Conservation (phyloP, 2,888 invertebrate species). For the Aelia acuminata region DNA sequence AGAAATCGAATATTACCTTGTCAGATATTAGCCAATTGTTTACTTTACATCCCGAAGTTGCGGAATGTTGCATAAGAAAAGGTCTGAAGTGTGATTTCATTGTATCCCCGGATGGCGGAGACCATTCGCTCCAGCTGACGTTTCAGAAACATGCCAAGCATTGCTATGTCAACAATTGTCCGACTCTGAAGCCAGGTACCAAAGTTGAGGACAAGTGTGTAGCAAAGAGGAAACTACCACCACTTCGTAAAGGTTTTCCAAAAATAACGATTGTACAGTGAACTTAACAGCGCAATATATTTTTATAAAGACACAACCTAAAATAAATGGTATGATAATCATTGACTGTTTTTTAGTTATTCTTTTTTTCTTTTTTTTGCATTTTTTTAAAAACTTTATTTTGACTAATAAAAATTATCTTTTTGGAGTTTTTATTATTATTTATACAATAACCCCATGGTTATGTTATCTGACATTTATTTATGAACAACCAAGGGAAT, state of each 20-base stretch:
- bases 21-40: constrained; percentile 76
- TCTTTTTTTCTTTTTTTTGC: neutral
- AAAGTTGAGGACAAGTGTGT: constrained; percentile 76
- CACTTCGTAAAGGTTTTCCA: constrained; percentile 64
- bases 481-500: too few species aligned
- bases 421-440: neutral
- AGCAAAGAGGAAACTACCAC: constrained; percentile 68
- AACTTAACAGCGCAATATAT: neutral
- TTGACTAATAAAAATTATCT: neutral
- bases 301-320: neutral
- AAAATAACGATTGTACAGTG: constrained; percentile 60
- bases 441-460: too few species aligned
- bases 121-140: constrained; percentile 77
- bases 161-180: constrained; percentile 74
- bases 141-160: constrained; percentile 76
- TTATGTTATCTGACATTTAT: too few species aligned
- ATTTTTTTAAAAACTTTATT: neutral
- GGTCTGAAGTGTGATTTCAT: constrained; percentile 77
- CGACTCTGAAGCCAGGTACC: constrained; percentile 70
- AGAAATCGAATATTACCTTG: constrained; percentile 74
- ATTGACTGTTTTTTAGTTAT: neutral
- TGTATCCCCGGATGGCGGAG: constrained; percentile 85
- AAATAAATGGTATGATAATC: neutral
- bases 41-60: constrained; percentile 79
- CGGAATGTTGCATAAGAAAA: constrained; percentile 82